A percentile compares a stretch with the other conserved stretches of the same genome.
Evolutionary conservation across 2,888 invertebrate species (phyloP).

Genomic region (Andrena haemorrhoa): DNA sequence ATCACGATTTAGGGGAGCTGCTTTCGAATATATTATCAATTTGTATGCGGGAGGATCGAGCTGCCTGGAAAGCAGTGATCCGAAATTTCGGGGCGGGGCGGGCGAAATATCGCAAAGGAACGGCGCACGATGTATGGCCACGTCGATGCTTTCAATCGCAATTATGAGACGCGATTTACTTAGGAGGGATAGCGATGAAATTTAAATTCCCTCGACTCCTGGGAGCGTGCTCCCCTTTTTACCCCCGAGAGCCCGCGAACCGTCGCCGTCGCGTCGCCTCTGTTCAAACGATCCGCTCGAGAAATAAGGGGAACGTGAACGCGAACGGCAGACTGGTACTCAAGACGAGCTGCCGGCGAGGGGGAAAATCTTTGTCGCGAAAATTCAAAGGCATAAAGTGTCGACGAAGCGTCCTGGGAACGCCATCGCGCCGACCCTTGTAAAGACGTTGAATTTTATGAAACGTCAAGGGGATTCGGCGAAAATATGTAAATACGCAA

Average conservation of each 20-base stretch:
- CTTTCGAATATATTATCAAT: slow-evolving; percentile 9
- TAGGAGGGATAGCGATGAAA: slow-evolving; percentile 9
- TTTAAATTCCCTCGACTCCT: slow-evolving; percentile 31
- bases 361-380: slow-evolving; percentile 63
- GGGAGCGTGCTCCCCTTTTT: neutral
- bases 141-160: slow-evolving; percentile 11
- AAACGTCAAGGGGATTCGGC: slow-evolving; percentile 72
- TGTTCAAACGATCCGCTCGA: slow-evolving; percentile 33
- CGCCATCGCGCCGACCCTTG: slow-evolving; percentile 64
- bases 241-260: neutral
- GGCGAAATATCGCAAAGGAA: neutral
- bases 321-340: slow-evolving; percentile 13
- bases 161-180: slow-evolving; percentile 13
- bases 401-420: slow-evolving; percentile 67
- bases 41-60: slow-evolving; percentile 1
- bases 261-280: neutral
- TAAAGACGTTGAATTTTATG: slow-evolving; percentile 77
- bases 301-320: slow-evolving; percentile 26
- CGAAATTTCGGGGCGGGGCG: neutral
- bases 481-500: slow-evolving; percentile 76
- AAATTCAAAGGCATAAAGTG: slow-evolving; percentile 74
- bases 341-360: slow-evolving; percentile 9
- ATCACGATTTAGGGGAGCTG: slow-evolving; percentile 38
- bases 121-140: neutral
- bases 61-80: neutral